Conservation (phyloP, 2,113 vertebrate genomes). For the Helogale parvula region DNA sequence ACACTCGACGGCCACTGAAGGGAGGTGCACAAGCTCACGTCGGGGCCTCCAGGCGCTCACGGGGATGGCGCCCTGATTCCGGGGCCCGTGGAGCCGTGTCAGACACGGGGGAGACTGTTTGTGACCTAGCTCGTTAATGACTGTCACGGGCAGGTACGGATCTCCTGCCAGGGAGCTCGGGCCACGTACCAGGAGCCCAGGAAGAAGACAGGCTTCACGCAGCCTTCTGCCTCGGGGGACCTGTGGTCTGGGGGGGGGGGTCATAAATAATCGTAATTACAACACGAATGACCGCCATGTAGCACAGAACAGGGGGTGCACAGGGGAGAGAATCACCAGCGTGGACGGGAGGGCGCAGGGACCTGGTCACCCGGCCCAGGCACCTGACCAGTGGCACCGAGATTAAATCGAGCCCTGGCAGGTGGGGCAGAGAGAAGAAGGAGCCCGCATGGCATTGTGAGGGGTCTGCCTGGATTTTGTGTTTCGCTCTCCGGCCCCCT, state of each 20-base stretch:
- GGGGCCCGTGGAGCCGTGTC: fast-evolving
- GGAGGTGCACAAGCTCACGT: fast-evolving
- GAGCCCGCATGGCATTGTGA: fast-evolving
- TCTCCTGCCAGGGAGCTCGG: neutral
- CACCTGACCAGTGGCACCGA: too few relatives aligned
- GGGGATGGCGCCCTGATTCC: fast-evolving
- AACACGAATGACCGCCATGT: fast-evolving
- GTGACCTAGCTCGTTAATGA: neutral
- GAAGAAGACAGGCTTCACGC: fast-evolving
- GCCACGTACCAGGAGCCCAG: neutral
- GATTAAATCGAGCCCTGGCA: fast-evolving
- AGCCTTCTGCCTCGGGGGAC: neutral
- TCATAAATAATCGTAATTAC: fast-evolving
- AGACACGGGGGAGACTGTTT: fast-evolving
- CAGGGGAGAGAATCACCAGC: neutral
- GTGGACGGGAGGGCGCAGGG: too few relatives aligned
- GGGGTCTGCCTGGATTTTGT: fast-evolving
- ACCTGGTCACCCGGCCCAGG: too few relatives aligned
- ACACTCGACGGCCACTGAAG: too few relatives aligned
- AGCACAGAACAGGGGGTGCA: neutral
- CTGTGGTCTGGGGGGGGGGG: neutral
- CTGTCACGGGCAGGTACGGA: fast-evolving
- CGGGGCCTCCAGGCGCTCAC: fast-evolving
- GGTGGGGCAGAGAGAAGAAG: neutral
- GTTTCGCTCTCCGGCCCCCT: fast-evolving